A percentile compares a stretch with the other conserved stretches of the same genome.
These are phyloP conservation scores for Idaea dimidiata DNA, from an alignment of 2,888 invertebrate genomes.

Conservation along the genomic window DNA sequence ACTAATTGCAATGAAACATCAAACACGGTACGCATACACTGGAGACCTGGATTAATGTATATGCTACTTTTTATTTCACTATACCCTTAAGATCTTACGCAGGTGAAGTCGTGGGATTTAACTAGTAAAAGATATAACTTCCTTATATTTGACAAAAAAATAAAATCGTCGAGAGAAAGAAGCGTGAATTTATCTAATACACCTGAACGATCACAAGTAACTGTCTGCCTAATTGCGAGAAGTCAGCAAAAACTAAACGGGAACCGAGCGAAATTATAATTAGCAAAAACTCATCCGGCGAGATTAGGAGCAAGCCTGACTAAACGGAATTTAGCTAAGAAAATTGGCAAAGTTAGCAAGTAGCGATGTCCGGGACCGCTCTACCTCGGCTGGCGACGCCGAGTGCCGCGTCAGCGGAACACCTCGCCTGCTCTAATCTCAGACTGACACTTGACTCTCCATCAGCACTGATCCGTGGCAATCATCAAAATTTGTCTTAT, in stretches of 20 bases:
- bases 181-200: not conserved
- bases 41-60: no score
- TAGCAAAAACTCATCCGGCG: slow-evolving; percentile 29
- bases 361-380: slow-evolving; percentile 12
- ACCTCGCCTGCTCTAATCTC: slow-evolving; percentile 2
- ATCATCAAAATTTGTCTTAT: no score
- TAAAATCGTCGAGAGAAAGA: not conserved
- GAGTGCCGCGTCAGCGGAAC: slow-evolving; percentile 5
- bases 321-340: slow-evolving; percentile 30
- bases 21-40: no score
- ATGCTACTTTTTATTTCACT: no score
- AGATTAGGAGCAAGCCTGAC: slow-evolving; percentile 30
- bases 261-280: slow-evolving; percentile 29
- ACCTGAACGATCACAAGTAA: slow-evolving; percentile 21
- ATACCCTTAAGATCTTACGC: no score
- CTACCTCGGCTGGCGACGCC: not conserved
- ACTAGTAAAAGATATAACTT: not conserved
- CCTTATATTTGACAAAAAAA: not conserved
- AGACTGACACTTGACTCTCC: not conserved
- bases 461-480: not conserved
- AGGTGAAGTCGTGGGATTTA: no score
- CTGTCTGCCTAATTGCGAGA: slow-evolving; percentile 27
- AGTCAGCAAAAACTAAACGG: slow-evolving; percentile 31
- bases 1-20: no score
- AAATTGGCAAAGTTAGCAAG: slow-evolving; percentile 30